Percentiles rank a stretch among this genome's conserved stretches.
These are phyloP conservation scores for Pomatorhinus ruficollis DNA, from an alignment of 2,113 vertebrate species.

Conservation along the genomic window DNA sequence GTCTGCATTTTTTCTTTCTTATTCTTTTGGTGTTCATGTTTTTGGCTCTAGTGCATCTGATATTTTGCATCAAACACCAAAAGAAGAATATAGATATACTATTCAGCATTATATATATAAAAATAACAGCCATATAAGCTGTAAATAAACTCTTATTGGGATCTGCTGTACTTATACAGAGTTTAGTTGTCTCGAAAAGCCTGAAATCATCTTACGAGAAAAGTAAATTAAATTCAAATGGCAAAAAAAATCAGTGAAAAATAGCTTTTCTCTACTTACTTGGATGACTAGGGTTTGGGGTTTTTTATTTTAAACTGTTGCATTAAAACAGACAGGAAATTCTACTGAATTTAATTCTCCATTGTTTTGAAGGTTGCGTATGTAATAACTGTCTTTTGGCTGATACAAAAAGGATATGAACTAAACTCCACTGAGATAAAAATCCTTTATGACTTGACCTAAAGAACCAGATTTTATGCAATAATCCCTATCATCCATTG, in stretches of 20 bases:
- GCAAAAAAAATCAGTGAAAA: slow-evolving; percentile 7
- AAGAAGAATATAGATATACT: neutral
- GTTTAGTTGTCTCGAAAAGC: neutral
- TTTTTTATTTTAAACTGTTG: neutral
- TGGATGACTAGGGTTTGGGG: neutral
- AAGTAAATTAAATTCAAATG: slow-evolving; percentile 3
- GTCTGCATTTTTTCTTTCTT: neutral
- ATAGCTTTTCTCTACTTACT: neutral
- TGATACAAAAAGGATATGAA: neutral
- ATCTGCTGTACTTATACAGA: neutral
- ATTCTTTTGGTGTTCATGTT: neutral
- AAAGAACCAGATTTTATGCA: neutral
- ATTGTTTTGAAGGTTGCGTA: neutral
- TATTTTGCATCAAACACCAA: neutral
- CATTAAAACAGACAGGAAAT: neutral
- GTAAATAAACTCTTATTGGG: neutral
- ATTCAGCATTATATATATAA: neutral
- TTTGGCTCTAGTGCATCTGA: neutral
- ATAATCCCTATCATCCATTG: neutral
- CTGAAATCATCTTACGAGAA: slow-evolving; percentile 7
- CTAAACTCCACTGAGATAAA: neutral
- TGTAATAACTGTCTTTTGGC: neutral
- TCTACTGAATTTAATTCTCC: neutral
- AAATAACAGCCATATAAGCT: neutral
- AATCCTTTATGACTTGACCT: neutral